These are phyloP conservation scores for Apotomis capreana DNA, from an alignment of 2,888 invertebrate genomes.

Conservation along the genomic window DNA sequence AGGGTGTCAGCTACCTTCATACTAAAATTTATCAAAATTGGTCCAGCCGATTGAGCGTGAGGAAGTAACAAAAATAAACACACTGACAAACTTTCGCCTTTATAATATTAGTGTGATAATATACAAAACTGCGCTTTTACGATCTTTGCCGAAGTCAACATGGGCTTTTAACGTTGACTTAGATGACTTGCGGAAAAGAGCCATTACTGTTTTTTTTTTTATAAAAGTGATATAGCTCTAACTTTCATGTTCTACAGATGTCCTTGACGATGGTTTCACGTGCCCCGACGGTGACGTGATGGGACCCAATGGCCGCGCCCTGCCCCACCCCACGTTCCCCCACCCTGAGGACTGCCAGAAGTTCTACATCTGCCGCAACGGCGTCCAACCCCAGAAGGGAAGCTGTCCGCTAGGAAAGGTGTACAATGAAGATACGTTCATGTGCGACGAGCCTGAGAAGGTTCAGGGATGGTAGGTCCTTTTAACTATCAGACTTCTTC, in stretches of 20 bases:
- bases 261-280: conserved; percentile 89
- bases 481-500: too few relatives aligned
- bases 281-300: conserved; percentile 88
- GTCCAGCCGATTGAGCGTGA: too few relatives aligned
- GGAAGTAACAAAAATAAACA: too few relatives aligned
- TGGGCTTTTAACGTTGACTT: too few relatives aligned
- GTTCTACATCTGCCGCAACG: conserved; percentile 92
- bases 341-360: conserved; percentile 92
- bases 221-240: neutral
- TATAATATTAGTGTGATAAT: too few relatives aligned
- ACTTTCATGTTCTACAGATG: conserved; percentile 69
- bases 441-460: conserved; percentile 90
- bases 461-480: conserved; percentile 88
- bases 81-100: too few relatives aligned
- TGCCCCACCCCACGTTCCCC: conserved; percentile 90
- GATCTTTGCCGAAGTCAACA: too few relatives aligned
- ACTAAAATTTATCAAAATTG: too few relatives aligned
- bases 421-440: conserved; percentile 90
- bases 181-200: too few relatives aligned
- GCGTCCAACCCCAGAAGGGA: conserved; percentile 89
- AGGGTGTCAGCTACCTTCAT: too few relatives aligned
- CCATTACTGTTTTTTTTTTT: too few relatives aligned
- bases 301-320: conserved; percentile 86
- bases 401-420: conserved; percentile 89
- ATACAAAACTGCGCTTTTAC: too few relatives aligned